Percentiles rank a stretch among this genome's conserved stretches.
Conservation (phyloP, 1,140 invertebrate genomes). For the Drosophila kohkoa region DNA sequence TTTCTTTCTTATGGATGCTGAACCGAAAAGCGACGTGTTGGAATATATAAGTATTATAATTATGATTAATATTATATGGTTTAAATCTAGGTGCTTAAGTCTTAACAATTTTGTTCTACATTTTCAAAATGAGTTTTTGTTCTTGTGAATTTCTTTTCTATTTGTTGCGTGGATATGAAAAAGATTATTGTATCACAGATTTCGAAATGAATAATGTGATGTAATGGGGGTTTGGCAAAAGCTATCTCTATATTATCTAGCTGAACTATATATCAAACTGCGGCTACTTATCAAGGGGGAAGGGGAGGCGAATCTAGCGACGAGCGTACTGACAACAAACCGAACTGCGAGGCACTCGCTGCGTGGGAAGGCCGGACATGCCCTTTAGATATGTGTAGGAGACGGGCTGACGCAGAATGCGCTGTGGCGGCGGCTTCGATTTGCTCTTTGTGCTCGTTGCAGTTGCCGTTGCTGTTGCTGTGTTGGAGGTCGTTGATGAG, state of each 20-base stretch:
- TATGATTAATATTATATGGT: not conserved
- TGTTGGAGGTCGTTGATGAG: slow-evolving; percentile 25
- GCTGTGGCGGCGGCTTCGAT: slow-evolving; percentile 87
- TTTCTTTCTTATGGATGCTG: slow-evolving; percentile 29
- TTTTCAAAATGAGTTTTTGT: slow-evolving; percentile 8
- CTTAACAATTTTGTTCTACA: slow-evolving; percentile 23
- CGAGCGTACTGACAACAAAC: slow-evolving; percentile 80
- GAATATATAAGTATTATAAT: not conserved
- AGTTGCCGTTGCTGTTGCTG: slow-evolving; percentile 23
- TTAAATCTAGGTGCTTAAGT: slow-evolving; percentile 30
- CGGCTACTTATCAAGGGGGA: not conserved
- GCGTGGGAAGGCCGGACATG: slow-evolving; percentile 91
- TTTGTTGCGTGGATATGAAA: slow-evolving; percentile 24
- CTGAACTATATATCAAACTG: slow-evolving; percentile 6
- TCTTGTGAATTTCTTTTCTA: not conserved
- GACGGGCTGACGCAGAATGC: slow-evolving; percentile 90
- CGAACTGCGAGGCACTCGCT: slow-evolving; percentile 88
- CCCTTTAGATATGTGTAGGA: slow-evolving; percentile 92
- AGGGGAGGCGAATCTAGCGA: slow-evolving; percentile 55
- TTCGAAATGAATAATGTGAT: slow-evolving; percentile 66
- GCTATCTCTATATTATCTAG: slow-evolving; percentile 11
- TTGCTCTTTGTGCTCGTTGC: slow-evolving; percentile 53
- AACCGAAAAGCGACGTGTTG: slow-evolving; percentile 49
- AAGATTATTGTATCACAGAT: slow-evolving; percentile 75
- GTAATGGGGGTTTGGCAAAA: not conserved